phyloP scores from a whole-genome alignment of 2,888 invertebrate species.

The Phytoseiulus persimilis region DNA sequence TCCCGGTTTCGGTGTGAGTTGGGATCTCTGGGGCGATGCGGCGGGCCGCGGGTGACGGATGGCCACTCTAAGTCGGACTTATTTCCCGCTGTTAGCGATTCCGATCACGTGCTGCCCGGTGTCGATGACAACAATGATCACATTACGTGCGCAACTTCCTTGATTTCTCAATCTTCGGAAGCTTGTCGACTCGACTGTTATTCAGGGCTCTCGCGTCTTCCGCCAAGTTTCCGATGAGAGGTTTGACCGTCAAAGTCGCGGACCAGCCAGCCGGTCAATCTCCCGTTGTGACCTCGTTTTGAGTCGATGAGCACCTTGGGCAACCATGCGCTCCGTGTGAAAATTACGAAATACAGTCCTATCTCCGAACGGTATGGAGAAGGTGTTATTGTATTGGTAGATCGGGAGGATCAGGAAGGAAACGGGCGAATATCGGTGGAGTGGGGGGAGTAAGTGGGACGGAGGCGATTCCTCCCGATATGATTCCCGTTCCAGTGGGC shows the following conservation, averaged over 20 bases:
- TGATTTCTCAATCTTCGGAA: background rate
- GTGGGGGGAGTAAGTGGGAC: background rate
- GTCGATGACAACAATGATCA: background rate
- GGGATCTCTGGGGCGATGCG: background rate
- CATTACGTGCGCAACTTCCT: background rate
- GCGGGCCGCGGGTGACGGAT: background rate
- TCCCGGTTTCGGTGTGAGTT: background rate
- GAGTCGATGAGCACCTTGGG: background rate
- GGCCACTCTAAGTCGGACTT: constrained; percentile 5
- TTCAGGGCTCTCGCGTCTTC: too few relatives aligned
- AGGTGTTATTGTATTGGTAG: background rate
- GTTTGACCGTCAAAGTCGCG: background rate
- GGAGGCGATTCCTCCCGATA: background rate
- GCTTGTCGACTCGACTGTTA: background rate
- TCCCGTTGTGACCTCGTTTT: background rate
- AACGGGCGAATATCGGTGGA: background rate
- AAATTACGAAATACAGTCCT: background rate
- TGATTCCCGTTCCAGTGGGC: background rate
- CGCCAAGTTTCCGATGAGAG: too few relatives aligned
- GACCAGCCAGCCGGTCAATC: background rate
- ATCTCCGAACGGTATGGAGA: background rate
- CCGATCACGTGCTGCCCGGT: background rate
- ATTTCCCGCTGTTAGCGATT: background rate
- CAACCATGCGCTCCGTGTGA: background rate
- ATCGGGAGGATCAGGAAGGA: background rate